phyloP scores from a whole-genome alignment of 2,113 vertebrate genomes.

The Catharus fuscescens region DNA sequence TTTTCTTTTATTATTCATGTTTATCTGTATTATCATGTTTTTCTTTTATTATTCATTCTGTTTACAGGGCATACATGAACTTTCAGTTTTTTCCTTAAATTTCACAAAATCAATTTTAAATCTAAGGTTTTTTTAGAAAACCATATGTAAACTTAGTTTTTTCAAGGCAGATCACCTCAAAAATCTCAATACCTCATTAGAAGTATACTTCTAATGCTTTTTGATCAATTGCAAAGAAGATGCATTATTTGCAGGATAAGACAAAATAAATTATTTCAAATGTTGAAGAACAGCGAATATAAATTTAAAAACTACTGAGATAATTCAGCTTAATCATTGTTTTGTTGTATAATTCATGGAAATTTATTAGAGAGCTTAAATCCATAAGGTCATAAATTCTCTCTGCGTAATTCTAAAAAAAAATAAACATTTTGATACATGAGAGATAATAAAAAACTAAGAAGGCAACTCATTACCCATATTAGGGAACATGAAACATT shows the following conservation, averaged over 20 bases:
- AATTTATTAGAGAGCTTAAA: not conserved
- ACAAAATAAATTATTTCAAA: not conserved
- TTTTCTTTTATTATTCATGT: not conserved
- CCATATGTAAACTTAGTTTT: not conserved
- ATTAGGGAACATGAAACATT: not conserved
- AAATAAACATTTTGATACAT: not conserved
- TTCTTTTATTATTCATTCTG: not conserved
- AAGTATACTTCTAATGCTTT: not conserved
- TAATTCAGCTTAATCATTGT: not conserved
- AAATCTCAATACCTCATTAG: not conserved
- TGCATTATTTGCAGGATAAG: not conserved
- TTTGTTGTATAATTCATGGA: not conserved
- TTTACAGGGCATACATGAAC: not conserved
- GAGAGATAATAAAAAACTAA: not conserved
- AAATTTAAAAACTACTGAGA: not conserved
- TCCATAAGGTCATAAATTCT: not conserved
- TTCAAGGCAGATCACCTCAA: not conserved
- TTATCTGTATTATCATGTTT: not conserved
- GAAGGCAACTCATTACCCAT: not conserved
- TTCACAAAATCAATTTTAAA: not conserved
- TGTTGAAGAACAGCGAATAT: not conserved
- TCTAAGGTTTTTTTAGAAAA: not conserved
- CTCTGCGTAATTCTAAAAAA: not conserved
- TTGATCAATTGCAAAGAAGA: not conserved
- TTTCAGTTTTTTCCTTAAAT: not conserved